Percentiles rank a stretch among this genome's conserved stretches.
Evolutionary conservation across 2,113 vertebrate genomes (phyloP).

Genomic region (Pseudorasbora parva): DNA sequence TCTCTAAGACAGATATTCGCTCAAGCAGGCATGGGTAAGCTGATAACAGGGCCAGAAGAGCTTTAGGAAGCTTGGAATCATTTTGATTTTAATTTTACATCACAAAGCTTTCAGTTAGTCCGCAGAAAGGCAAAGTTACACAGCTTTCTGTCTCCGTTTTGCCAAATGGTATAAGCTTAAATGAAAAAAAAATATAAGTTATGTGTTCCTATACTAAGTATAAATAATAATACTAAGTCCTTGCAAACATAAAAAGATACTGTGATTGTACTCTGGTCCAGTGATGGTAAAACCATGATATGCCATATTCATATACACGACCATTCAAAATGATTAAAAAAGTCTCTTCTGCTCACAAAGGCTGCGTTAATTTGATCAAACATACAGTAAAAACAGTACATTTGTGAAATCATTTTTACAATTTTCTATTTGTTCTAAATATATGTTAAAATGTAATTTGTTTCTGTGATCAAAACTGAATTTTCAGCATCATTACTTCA

Average conservation of each 20-base stretch:
- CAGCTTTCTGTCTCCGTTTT: background rate
- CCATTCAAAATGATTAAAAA: background rate
- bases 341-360: background rate
- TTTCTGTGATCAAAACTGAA: background rate
- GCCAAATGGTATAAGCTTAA: background rate
- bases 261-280: background rate
- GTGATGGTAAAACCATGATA: background rate
- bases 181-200: background rate
- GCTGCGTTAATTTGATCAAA: background rate
- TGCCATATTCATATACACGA: background rate
- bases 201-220: no score
- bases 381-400: background rate
- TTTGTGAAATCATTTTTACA: background rate
- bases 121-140: background rate
- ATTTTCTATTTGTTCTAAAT: background rate
- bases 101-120: background rate
- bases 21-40: slow-evolving; percentile 10
- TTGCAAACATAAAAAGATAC: background rate
- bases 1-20: slow-evolving; percentile 1
- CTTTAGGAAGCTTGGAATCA: slow-evolving; percentile 28
- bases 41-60: slow-evolving; percentile 6
- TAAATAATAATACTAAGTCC: background rate
- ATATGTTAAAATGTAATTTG: background rate
- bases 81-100: slow-evolving; percentile 25
- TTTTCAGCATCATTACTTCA: background rate